Evolutionary conservation across 92 coral and sea anemone genomes (phyloP), one percentile per base, ranked within the genome.

Genomic region (Phymanthus crucifer): DNA sequence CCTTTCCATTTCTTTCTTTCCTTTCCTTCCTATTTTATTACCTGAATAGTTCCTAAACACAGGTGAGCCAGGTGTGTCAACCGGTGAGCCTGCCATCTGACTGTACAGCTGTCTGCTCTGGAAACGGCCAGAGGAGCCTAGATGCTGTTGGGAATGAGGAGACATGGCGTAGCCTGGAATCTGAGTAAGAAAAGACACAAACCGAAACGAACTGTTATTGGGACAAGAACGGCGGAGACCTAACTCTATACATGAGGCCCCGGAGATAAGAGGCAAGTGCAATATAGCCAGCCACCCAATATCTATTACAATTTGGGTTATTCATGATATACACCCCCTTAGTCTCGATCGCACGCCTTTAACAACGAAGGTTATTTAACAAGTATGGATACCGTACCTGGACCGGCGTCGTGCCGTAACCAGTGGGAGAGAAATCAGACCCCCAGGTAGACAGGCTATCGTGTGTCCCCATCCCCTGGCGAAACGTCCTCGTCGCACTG

Each of bases 381-480:
- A 17, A 0, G 48, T 0, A 43, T 38, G 10, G 7, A 38, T 43
- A 43, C 14, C 48, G 13, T 2, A 76, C 90, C 83, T 86, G 87
- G 26, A 78, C 90, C 18, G 81, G 85, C 1, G 89, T 77, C 19
- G 90, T 83, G 3, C 68, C 68, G 77, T 75, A 80, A 18, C 71
- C 36, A 46, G 94, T 75, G 4, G 97, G 90, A 47, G 95, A 68
- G 80, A 95, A 95, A 73, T 95, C 99, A 50, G 99, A 95, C 36
- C 98, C 99, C 99, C 99, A 95, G 27, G 96, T 93, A 24, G 99
- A 95, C 66, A 93, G 50, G 52, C 89, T 88, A 54, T 78, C 84
- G 40, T 92, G 85, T n/a, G 87, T 83, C 10, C 89, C 89, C 88
- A 88, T 74, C 37, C 92, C 91, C 56, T 80, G 97, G 54, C 89